Base-by-base conservation (phyloP, 2,797 vertebrate genomes). In the Coracias cyanogaster region DNA sequence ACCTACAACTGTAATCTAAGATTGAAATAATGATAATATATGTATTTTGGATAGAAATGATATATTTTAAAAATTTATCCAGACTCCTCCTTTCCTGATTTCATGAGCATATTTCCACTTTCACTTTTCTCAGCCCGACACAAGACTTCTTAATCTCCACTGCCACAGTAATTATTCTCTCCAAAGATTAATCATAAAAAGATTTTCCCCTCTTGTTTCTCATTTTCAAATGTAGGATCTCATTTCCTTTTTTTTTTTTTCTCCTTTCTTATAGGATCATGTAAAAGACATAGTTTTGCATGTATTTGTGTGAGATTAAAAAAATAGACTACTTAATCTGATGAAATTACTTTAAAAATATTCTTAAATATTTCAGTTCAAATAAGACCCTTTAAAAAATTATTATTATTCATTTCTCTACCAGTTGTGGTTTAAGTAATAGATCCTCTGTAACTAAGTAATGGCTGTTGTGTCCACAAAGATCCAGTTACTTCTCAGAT, bases 301-400 rank as follows among this genome's bases (percentile, higher is more conserved):
- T 22, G 4, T 19, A 37, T 64, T 51, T 54, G 2, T 89, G 25
- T 22, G 25, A 37, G 12, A 73, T 10, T 60, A 28, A 93, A 65
- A 70, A 64, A 28, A 37, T 2, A 33, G 6, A 24, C 5, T 58
- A 24, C 61, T 79, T 69, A 31, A 39, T 62, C 16, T 35, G 11
- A 51, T 13, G 0, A 65, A 62, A 31, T 22, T 0, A 26, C 74
- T 31, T 74, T 67, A 49, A 16, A 0, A 83, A 39, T 2, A 8
- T 28, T 41, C 33, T 61, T 22, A 26, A 77, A 77, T 7, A 78
- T 79, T 58, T 65, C 26, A 9, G 1, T 35, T 91, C 12, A 62
- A 69, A 77, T 15, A 82, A 1, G 5, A 17, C 5, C 64, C 1
- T 15, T n/a, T 24, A 21, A 29, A 52, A 17, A 52, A 52, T 29